Base-by-base conservation (phyloP, 2,113 vertebrate genomes). In the Toxotes jaculatrix region DNA sequence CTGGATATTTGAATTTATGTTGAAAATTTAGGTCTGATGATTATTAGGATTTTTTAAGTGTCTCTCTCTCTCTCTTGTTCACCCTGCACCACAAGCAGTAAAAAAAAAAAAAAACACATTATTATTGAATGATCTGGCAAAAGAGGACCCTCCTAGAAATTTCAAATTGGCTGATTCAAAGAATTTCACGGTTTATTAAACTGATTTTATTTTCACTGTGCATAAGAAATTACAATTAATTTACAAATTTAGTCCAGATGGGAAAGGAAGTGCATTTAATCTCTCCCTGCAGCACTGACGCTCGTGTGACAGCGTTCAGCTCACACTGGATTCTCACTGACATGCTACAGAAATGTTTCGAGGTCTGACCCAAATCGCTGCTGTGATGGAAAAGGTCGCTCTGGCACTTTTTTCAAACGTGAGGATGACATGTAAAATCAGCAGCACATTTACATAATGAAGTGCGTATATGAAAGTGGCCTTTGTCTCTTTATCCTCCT, bases 321-420 rank as follows among this genome's bases (percentile, higher is more conserved):
- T 27, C 51, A 76, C 11, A 14, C 16, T 21, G 21, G 31, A 65
- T 51, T 3, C n/a, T 0, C 7, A 10, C 57, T 43, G 38, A 56
- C 36, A 10, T 9, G 34, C 16, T 34, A 21, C 12, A 1, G 38
- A 56, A 17, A 21, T 10, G 43, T 23, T 23, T 16, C 9, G 0
- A 49, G 27, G n/a, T 73, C 11, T 7, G 14, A 23, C 67, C 23
- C 19, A 31, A 17, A 83, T 19, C 12, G 3, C 40, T 34, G 34
- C 47, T n/a, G 11, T 49, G 68, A 66, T 47, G n/a, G 57, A 67
- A 64, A 60, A 69, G 75, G 75, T 68, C 43, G 23, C 32, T 3
- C 0, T 0, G 27, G 27, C 53, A 9, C 42, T 32, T 40, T 23
- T 19, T 31, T 10, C 32, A 64, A 34, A 17, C 59, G 47, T 17